A percentile compares a stretch with the other conserved stretches of the same genome.
These are phyloP conservation scores for Sinonovacula constricta DNA, from an alignment of 1,140 invertebrate genomes.

Conservation along the genomic window DNA sequence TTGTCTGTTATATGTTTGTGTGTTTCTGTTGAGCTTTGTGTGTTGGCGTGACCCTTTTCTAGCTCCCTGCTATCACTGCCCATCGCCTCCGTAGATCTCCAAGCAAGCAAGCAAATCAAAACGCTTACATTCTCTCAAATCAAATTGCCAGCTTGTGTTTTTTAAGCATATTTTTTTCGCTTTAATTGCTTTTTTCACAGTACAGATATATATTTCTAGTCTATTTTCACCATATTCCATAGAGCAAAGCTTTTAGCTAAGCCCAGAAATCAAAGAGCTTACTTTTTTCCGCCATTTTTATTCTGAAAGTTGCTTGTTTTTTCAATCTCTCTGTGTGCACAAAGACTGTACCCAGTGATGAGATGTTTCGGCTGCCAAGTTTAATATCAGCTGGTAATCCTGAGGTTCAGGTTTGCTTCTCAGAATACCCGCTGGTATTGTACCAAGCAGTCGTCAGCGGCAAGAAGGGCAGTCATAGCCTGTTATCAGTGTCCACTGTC, in stretches of 20 bases:
- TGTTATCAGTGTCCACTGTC: slow-evolving; percentile 6
- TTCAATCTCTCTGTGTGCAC: slow-evolving; percentile 28
- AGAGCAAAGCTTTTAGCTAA: slow-evolving; percentile 51
- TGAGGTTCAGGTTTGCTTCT: slow-evolving; percentile 82
- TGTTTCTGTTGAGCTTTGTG: slow-evolving; percentile 27
- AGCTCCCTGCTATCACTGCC: slow-evolving; percentile 50
- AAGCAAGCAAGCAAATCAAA: slow-evolving; percentile 13
- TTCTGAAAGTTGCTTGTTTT: slow-evolving; percentile 48
- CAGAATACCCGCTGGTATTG: slow-evolving; percentile 74
- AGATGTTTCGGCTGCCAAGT: slow-evolving; percentile 73
- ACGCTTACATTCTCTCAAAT: slow-evolving; percentile 24
- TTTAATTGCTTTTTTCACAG: slow-evolving; percentile 37
- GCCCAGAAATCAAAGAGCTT: slow-evolving; percentile 19
- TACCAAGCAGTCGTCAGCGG: slow-evolving; percentile 57
- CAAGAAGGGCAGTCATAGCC: slow-evolving; percentile 59
- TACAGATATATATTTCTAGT: slow-evolving; percentile 28
- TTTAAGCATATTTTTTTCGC: too few relatives aligned
- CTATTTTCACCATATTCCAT: too few relatives aligned
- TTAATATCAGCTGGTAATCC: slow-evolving; percentile 99
- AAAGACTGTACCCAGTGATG: slow-evolving; percentile 34
- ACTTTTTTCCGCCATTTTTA: slow-evolving; percentile 44
- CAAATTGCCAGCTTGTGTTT: slow-evolving; percentile 45
- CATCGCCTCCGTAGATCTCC: slow-evolving; percentile 33
- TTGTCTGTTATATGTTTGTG: slow-evolving; percentile 8
- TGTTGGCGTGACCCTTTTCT: too few relatives aligned